A percentile compares a stretch with the other conserved stretches of the same genome.
These are phyloP conservation scores for Malurus elegans DNA, from an alignment of 2,113 vertebrate genomes.

Conservation along the genomic window DNA sequence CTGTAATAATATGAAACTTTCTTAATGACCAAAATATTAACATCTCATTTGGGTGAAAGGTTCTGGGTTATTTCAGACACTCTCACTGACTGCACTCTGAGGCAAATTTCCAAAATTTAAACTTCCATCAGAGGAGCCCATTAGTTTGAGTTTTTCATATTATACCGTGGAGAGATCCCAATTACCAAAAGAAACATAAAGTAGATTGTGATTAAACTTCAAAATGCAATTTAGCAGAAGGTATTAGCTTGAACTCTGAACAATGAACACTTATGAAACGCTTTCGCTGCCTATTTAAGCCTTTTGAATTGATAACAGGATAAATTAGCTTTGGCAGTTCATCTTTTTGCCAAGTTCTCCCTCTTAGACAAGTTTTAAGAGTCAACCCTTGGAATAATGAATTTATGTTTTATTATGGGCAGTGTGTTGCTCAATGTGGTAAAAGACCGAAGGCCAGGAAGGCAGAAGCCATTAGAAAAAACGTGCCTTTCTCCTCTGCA, in stretches of 20 bases:
- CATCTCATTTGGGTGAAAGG: background rate
- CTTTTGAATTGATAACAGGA: constrained; percentile 66
- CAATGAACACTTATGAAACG: constrained; percentile 58
- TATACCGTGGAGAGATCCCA: constrained; percentile 38
- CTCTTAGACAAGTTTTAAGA: constrained; percentile 47
- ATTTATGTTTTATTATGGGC: constrained; percentile 31
- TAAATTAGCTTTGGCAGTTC: constrained; percentile 62
- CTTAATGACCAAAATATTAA: background rate
- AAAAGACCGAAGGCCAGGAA: background rate
- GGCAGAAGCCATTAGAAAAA: background rate
- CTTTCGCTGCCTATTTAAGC: constrained; percentile 60
- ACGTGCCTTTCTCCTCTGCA: background rate
- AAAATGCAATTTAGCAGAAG: constrained; percentile 68
- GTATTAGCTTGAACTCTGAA: constrained; percentile 61
- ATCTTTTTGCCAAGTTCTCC: constrained; percentile 48
- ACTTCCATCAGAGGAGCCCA: constrained; percentile 1
- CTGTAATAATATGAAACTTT: background rate
- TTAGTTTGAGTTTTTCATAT: constrained; percentile 22
- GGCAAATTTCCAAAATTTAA: constrained; percentile 26
- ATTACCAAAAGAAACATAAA: constrained; percentile 61
- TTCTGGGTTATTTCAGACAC: background rate
- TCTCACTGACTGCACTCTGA: background rate
- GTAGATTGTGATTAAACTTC: constrained; percentile 63
- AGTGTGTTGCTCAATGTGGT: background rate
- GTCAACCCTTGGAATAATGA: constrained; percentile 28